These are phyloP conservation scores for Delia radicum DNA, from an alignment of 1,140 invertebrate genomes.

Conservation along the genomic window DNA sequence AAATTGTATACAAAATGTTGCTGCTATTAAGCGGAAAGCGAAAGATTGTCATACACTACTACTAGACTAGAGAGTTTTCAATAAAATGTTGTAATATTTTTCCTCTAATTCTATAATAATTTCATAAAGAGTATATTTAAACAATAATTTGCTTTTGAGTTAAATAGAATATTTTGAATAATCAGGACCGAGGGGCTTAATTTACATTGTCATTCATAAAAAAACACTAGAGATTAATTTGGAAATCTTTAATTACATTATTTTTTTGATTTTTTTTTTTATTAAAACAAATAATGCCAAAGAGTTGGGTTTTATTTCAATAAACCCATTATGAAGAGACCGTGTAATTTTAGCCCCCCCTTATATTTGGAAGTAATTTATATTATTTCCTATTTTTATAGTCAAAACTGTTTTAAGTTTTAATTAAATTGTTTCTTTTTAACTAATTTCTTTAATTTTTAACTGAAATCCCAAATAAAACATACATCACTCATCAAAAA, in stretches of 20 bases:
- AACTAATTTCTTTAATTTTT: not conserved
- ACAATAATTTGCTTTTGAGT: not conserved
- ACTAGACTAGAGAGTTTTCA: not conserved
- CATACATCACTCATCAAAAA: not conserved
- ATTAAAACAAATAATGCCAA: no score
- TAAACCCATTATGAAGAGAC: no score
- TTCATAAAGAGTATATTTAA: not conserved
- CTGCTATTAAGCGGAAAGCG: not conserved
- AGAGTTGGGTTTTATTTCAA: no score
- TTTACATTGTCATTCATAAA: no score
- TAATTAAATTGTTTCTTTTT: not conserved
- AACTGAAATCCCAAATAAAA: not conserved
- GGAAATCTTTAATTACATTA: no score
- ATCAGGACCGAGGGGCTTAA: no score
- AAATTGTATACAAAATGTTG: not conserved
- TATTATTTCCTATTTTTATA: not conserved
- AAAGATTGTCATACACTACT: not conserved
- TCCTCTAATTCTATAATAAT: not conserved
- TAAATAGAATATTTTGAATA: not conserved
- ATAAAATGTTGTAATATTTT: not conserved
- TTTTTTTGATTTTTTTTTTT: no score
- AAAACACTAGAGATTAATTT: no score
- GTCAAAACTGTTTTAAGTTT: constrained; percentile 26
- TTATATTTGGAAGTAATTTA: no score
- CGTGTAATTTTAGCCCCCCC: no score